phyloP scores from a whole-genome alignment of 35 echinoderm and acorn worm species.

The Apostichopus parvimensis region DNA sequence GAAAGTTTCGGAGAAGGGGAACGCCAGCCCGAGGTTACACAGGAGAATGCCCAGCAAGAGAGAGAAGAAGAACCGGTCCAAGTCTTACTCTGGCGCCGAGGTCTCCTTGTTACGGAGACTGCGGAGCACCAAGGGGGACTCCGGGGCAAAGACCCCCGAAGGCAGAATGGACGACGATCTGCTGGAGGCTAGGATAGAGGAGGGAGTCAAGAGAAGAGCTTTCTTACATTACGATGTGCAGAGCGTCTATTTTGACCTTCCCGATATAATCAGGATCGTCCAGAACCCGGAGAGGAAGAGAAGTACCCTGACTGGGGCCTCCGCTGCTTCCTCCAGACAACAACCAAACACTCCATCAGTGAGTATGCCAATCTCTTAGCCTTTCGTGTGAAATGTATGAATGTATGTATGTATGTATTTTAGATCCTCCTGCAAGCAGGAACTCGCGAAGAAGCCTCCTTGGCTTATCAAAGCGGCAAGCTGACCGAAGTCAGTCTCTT shows the following conservation, averaged over 20 bases:
- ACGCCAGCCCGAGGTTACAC: slow-evolving; percentile 69
- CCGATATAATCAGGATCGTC: slow-evolving; percentile 71
- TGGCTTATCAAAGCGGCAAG: no score
- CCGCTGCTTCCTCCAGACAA: slow-evolving; percentile 78
- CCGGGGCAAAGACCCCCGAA: slow-evolving; percentile 52
- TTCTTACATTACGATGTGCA: slow-evolving; percentile 96
- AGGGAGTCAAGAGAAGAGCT: slow-evolving; percentile 75
- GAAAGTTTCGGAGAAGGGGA: slow-evolving; percentile 36
- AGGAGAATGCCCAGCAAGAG: slow-evolving; percentile 76
- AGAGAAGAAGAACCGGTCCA: slow-evolving; percentile 89
- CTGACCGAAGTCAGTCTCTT: no score
- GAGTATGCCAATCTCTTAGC: slow-evolving; percentile 8
- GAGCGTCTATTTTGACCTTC: slow-evolving; percentile 82
- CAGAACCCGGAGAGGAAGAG: slow-evolving; percentile 65
- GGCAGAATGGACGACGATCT: slow-evolving; percentile 62
- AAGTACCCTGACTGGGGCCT: slow-evolving; percentile 89
- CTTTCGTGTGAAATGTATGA: no score
- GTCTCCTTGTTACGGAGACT: slow-evolving; percentile 71
- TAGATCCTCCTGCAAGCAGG: no score
- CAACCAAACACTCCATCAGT: slow-evolving; percentile 24
- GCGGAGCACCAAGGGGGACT: slow-evolving; percentile 57
- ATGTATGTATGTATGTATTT: no score
- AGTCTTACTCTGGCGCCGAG: slow-evolving; percentile 68
- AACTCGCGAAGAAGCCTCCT: no score
- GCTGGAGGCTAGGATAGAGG: slow-evolving; percentile 77